Base-by-base conservation (phyloP, 2,888 invertebrate genomes). In the Acrobasis suavella region DNA sequence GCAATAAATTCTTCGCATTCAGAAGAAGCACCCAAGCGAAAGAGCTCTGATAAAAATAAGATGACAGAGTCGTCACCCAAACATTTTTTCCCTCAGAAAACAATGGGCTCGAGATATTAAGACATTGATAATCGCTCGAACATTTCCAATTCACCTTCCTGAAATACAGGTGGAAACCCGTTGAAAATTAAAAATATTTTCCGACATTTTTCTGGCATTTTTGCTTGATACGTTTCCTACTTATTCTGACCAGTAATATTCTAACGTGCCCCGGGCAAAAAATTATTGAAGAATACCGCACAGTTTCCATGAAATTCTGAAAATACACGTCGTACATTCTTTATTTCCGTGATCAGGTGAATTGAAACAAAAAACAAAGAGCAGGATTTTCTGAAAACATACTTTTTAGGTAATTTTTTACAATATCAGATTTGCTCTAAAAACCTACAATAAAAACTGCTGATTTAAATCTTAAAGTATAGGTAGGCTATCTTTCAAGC, bases 1-100 rank as follows among this genome's bases (percentile, higher is more conserved):
- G 87, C 89, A 89, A 90, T 91, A 89, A 89, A 90, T 89, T 88
- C 84, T 74, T 80, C 80, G 82, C 84, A 90, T 90, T 90, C 88
- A 89, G 77, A 81, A 79, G 80, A 85, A 72, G 81, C 89, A 85
- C 69, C 85, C 87, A 81, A 79, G 85, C 85, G 90, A 86, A 81
- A 87, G 80, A 77, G 79, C 80, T 73, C 81, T 80, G 91, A 91
- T 91, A 91, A 90, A 88, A 89, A 88, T 82, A 82, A 80, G 87
- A 87, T 86, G 89, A 86, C 87, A 80, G 76, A 83, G 39, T 22
- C 60, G 76, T 76, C 78, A 68, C 77, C 75, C 84, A 82, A 85
- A 85, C 83, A 81, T 85, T 86, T 87, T 32, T 86, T 89, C 83
- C 77, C 76, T 82, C 74, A 73, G 81, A 83, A 87, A 85, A 89